phyloP scores from a whole-genome alignment of 2,888 invertebrate species.

The Arenicola marina region DNA sequence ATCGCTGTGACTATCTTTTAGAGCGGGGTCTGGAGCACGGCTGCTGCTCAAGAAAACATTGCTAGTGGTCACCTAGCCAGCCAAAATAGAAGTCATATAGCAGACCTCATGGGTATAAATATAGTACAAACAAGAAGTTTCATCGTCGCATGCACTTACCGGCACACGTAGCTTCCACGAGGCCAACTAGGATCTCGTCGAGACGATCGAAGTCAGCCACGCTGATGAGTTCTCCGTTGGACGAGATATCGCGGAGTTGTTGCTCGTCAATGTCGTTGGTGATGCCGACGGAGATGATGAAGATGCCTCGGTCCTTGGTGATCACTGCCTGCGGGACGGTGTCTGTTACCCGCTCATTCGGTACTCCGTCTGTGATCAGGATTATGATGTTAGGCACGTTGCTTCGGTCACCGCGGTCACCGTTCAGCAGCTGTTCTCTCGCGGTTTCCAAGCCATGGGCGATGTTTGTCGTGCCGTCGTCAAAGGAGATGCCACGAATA shows the following conservation, averaged over 20 bases:
- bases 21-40: no score
- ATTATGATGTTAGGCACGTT: conserved; percentile 3
- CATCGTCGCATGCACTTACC: no score
- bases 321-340: neutral
- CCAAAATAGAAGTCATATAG: no score
- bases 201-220: neutral
- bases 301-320: neutral
- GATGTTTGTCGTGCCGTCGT: conserved; percentile 49
- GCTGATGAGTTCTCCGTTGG: neutral
- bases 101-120: no score
- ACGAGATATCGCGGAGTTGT: neutral
- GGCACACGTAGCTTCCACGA: neutral
- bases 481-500: conserved; percentile 39
- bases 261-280: conserved; percentile 3
- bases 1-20: no score
- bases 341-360: conserved; percentile 1
- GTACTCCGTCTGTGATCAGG: neutral
- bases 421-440: conserved; percentile 31
- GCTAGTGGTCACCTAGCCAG: no score
- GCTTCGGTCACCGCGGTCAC: neutral
- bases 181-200: neutral
- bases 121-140: no score
- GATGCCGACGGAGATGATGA: conserved; percentile 1
- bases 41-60: no score
- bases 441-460: conserved; percentile 43